Base-by-base conservation (phyloP, 2,888 invertebrate genomes). In the Meta bourneti region DNA sequence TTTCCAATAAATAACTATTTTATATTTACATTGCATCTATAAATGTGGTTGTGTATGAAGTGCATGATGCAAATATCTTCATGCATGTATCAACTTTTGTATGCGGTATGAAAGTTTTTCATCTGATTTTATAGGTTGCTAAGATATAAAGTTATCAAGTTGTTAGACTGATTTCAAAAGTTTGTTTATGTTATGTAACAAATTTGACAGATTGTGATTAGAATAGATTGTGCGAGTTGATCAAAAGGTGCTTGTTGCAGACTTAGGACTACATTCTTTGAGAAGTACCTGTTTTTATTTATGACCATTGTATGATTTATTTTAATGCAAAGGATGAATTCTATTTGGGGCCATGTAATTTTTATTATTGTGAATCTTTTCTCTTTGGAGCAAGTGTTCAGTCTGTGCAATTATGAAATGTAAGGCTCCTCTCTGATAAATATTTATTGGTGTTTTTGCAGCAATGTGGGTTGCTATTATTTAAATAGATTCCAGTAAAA, bases 161-260 rank as follows among this genome's bases (percentile, higher is more conserved):
- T 83, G 87, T 91, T 91, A 75, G 77, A 16, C 77, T 90, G 49
- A 83, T 83, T 87, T 87, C 20, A 52, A 78, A 82, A 83, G 77
- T 91, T 80, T 91, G 87, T 87, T 82, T 82, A 70, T 87, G 90
- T 91, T 91, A 85, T 82, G 77, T 78, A 83, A 78, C 19, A 91
- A 52, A 77, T 86, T 91, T 82, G 79, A 77, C 79, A 72, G 75
- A 87, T 77, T 87, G 72, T 79, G 71, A 80, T 80, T 81, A 75
- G 71, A 20, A 79, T 83, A 52, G 70, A 83, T 16, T 85, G 16
- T 84, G 87, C 72, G 72, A 87, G 78, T 82, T 84, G 79, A 80
- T 90, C 74, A 74, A 90, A 82, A 77, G 82, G 82, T 91, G 91
- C 87, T 91, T 91, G 79, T 84, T 89, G 71, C 77, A 78, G 78